Conservation (phyloP, 1,140 invertebrate species). For the Halictus rubicundus region DNA sequence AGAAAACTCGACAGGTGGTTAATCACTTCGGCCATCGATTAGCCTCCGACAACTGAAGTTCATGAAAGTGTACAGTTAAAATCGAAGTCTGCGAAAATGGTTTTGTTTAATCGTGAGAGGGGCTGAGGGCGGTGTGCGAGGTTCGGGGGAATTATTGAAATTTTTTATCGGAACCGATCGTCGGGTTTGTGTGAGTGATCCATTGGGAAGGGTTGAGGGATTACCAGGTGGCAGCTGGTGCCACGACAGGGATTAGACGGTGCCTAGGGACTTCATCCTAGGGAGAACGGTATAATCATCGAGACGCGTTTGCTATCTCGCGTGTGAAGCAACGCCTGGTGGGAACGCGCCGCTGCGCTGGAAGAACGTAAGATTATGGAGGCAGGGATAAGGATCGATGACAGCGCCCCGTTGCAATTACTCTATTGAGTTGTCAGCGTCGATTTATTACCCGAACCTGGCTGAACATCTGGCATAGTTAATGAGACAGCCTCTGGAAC, state of each 20-base stretch:
- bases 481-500: background rate
- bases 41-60: too few relatives aligned
- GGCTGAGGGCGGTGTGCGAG: too few relatives aligned
- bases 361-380: slow-evolving; percentile 1
- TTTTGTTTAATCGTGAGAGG: too few relatives aligned
- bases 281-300: background rate
- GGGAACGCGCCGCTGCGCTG: background rate
- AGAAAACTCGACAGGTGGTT: too few relatives aligned
- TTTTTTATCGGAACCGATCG: too few relatives aligned
- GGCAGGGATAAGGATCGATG: background rate
- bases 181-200: background rate
- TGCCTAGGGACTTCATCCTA: slow-evolving; percentile 1
- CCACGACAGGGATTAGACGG: background rate
- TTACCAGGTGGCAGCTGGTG: background rate
- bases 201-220: background rate
- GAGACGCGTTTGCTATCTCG: background rate
- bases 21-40: too few relatives aligned
- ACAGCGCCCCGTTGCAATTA: background rate
- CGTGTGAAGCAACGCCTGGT: slow-evolving; percentile 1
- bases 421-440: slow-evolving; percentile 1
- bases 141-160: too few relatives aligned
- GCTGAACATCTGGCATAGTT: background rate
- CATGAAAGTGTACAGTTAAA: too few relatives aligned
- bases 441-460: background rate
- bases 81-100: too few relatives aligned